phyloP scores from a whole-genome alignment of 2,113 vertebrate genomes.

The Nyctibius bracteatus region DNA sequence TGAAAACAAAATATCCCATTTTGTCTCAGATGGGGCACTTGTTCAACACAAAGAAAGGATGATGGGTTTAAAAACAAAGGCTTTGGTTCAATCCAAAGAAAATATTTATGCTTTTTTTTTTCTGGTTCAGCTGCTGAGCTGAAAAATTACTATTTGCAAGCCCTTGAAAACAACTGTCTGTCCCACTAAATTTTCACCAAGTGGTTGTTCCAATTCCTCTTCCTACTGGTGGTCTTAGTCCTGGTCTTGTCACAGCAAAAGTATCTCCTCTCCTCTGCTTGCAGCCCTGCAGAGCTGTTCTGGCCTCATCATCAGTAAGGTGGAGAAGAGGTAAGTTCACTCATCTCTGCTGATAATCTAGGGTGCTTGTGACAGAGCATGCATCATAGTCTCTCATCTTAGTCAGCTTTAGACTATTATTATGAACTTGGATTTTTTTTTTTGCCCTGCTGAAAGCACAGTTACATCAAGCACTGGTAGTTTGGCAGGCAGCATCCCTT shows the following conservation, averaged over 20 bases:
- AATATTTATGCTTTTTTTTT: not conserved
- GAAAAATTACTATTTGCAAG: conserved; percentile 1
- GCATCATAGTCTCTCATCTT: not conserved
- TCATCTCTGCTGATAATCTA: not conserved
- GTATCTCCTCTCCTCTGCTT: not conserved
- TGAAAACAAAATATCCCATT: not conserved
- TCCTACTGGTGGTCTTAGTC: not conserved
- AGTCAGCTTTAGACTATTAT: not conserved
- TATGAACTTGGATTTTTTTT: not conserved
- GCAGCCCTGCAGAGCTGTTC: not conserved
- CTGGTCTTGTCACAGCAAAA: not conserved
- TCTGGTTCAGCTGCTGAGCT: conserved; percentile 1
- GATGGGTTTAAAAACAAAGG: not conserved
- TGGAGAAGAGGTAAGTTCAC: not conserved
- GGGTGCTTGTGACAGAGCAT: not conserved
- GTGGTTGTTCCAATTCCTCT: not conserved
- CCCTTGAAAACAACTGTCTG: not conserved
- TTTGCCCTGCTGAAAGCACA: not conserved
- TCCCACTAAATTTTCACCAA: conserved; percentile 10
- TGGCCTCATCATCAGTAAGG: not conserved
- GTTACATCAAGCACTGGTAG: not conserved
- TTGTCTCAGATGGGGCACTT: not conserved
- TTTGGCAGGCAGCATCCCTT: not conserved
- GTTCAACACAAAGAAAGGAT: not conserved
- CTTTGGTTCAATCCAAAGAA: not conserved